Evolutionary conservation across 2,113 vertebrate species (phyloP).

Genomic region (Embiotoca jacksoni): DNA sequence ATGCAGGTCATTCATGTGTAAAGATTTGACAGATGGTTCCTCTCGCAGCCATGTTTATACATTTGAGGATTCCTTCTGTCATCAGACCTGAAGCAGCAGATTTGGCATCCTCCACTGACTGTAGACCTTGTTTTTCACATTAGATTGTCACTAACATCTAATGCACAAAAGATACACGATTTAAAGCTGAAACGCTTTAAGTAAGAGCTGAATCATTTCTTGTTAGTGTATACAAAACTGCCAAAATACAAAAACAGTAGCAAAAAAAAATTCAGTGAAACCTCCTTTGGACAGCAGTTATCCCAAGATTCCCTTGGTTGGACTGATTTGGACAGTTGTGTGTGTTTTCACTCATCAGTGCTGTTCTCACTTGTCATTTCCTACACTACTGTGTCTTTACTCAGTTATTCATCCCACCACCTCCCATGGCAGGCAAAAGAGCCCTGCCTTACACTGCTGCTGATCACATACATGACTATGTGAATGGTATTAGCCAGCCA

Average conservation of each 20-base stretch:
- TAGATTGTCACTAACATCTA: conserved; percentile 20
- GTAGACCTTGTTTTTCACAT: conserved; percentile 17
- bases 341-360: conserved; percentile 43
- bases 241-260: neutral
- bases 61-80: conserved; percentile 40
- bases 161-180: conserved; percentile 10
- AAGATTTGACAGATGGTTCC: conserved; percentile 61
- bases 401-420: conserved; percentile 14
- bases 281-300: neutral
- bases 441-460: conserved; percentile 18
- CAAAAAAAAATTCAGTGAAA: neutral
- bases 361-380: conserved; percentile 1
- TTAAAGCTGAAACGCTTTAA: neutral
- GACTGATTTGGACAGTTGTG: neutral
- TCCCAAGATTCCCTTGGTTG: neutral
- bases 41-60: conserved; percentile 30
- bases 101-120: neutral
- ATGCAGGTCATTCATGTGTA: conserved; percentile 54
- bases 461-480: conserved; percentile 20
- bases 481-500: conserved; percentile 36
- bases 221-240: neutral
- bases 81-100: conserved; percentile 22
- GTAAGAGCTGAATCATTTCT: neutral
- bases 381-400: conserved; percentile 27
- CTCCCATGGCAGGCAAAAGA: conserved; percentile 32